Evolutionary conservation across 2,888 invertebrate species (phyloP).

Genomic region (Patella pellucida): DNA sequence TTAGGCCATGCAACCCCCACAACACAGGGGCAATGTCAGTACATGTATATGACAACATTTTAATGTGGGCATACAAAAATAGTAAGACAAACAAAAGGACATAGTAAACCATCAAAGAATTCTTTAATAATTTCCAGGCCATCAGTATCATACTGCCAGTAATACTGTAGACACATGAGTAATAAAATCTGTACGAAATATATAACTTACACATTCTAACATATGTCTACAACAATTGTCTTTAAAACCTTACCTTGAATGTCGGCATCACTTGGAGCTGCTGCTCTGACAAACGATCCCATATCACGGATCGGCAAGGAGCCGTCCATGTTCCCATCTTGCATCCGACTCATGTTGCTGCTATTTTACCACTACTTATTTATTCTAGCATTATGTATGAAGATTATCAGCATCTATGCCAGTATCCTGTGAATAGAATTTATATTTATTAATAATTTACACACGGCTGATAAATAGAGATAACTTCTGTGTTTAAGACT

Average conservation of each 20-base stretch:
- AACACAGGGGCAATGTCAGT: no score
- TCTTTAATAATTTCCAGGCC: background rate
- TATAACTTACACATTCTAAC: no score
- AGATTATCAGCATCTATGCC: background rate
- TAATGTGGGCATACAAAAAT: background rate
- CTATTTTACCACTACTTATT: background rate
- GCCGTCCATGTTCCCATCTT: constrained; percentile 25
- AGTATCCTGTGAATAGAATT: background rate
- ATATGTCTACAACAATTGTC: background rate
- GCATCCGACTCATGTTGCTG: constrained; percentile 10
- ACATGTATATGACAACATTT: background rate
- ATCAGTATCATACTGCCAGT: no score
- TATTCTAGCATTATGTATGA: background rate
- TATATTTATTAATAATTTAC: background rate
- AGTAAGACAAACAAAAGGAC: background rate
- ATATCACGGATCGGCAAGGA: constrained; percentile 55
- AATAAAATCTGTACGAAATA: no score
- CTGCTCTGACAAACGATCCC: constrained; percentile 52
- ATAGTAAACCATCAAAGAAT: no score
- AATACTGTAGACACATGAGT: no score
- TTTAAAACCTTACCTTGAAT: constrained; percentile 49
- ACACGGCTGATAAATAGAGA: background rate
- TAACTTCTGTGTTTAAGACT: no score
- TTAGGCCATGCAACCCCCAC: no score
- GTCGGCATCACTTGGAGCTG: constrained; percentile 57